Evolutionary conservation across 2,888 invertebrate genomes (phyloP).

Genomic region (Callyntrura guangdongensis): DNA sequence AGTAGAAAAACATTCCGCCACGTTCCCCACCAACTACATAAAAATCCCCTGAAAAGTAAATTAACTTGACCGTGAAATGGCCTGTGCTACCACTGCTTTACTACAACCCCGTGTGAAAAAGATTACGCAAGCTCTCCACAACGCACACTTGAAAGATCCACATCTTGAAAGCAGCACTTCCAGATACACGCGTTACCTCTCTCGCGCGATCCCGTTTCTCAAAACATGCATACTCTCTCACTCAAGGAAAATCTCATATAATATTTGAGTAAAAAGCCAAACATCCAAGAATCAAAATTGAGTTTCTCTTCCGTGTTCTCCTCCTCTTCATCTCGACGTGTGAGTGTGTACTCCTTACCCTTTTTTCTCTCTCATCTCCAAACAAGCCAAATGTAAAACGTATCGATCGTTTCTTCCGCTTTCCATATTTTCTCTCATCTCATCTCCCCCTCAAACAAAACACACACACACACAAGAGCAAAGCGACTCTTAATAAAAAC

Average conservation of each 20-base stretch:
- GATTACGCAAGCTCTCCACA: conserved; percentile 56
- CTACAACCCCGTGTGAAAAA: conserved; percentile 62
- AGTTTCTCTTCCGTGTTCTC: conserved; percentile 17
- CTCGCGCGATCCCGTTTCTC: neutral
- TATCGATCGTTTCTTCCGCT: conserved; percentile 30
- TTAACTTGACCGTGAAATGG: conserved; percentile 75
- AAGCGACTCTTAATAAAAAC: neutral
- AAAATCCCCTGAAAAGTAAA: conserved; percentile 23
- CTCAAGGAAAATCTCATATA: conserved; percentile 20
- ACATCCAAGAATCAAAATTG: conserved; percentile 52
- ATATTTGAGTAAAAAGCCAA: conserved; percentile 22
- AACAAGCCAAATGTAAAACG: neutral
- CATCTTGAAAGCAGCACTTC: conserved; percentile 30
- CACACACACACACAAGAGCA: neutral
- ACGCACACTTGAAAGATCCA: neutral
- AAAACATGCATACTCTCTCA: neutral
- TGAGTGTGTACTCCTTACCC: conserved; percentile 31
- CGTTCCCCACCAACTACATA: too few relatives aligned
- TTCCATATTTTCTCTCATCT: too few relatives aligned
- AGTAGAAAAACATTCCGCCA: conserved; percentile 37
- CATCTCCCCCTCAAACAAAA: conserved; percentile 3
- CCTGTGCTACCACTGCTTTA: neutral
- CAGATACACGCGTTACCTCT: neutral
- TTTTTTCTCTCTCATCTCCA: conserved; percentile 3
- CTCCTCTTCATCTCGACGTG: neutral